Percentiles rank a stretch among this genome's conserved stretches.
phyloP scores from a whole-genome alignment of 2,797 vertebrate species.

The Danio jaintianensis region DNA sequence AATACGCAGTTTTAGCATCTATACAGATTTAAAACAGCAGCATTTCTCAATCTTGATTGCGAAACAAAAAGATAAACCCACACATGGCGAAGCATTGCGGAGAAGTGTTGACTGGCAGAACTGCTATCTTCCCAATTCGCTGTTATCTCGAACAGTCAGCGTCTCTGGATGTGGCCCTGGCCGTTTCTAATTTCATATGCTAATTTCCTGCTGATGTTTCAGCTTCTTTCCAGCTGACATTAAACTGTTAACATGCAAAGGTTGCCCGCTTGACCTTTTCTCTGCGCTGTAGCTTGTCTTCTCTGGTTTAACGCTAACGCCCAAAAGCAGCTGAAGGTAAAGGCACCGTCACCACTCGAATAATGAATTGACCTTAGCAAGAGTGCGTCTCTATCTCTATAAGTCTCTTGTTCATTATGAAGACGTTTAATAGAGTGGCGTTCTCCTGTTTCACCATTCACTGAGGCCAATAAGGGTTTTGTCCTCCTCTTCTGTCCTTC shows the following conservation, averaged over 20 bases:
- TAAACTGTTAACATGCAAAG: conserved; percentile 74
- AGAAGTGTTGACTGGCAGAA: conserved; percentile 6
- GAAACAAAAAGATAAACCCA: not conserved
- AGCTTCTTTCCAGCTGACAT: conserved; percentile 58
- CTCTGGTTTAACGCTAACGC: conserved; percentile 60
- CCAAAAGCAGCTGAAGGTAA: conserved; percentile 59
- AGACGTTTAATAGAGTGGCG: conserved; percentile 43
- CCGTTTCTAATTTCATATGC: conserved; percentile 57
- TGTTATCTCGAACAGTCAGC: conserved; percentile 17
- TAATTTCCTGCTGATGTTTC: conserved; percentile 64
- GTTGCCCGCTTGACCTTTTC: conserved; percentile 72
- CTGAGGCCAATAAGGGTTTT: conserved; percentile 38
- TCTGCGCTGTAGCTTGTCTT: conserved; percentile 64
- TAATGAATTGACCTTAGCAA: conserved; percentile 58
- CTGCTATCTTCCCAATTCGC: conserved; percentile 8
- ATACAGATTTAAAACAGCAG: not conserved
- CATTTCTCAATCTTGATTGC: not conserved
- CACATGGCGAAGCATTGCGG: not conserved
- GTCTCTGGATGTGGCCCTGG: not conserved
- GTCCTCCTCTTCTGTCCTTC: conserved; percentile 32
- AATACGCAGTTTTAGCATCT: not conserved
- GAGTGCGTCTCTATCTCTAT: conserved; percentile 31
- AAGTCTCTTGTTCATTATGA: conserved; percentile 42
- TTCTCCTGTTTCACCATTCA: conserved; percentile 13
- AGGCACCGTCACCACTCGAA: conserved; percentile 59